Base-by-base conservation (phyloP, 2,113 vertebrate species). In the Garra rufa region DNA sequence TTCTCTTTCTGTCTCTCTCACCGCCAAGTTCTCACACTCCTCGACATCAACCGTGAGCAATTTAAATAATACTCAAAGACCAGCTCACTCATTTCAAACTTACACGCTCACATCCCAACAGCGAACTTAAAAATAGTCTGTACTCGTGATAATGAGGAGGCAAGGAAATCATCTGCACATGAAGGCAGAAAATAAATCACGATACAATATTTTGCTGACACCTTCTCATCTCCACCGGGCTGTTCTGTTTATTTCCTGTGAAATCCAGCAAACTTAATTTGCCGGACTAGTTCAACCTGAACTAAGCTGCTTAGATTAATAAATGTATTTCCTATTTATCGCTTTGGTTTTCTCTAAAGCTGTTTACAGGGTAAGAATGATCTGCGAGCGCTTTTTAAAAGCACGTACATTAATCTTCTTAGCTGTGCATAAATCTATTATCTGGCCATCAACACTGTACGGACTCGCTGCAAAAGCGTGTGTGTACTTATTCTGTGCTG, bases 261-360 rank as follows among this genome's bases (percentile, higher is more conserved):
- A 93, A 94, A 95, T 94, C 92, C 93, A 82, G 88, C 90, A 91
- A 94, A 95, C 92, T 93, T 94, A 92, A 94, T 94, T 95, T 95
- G 92, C 93, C 48, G 86, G 88, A 93, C 90, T 86, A 94, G 91
- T 92, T 91, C 92, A 94, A 94, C 93, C 94, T 93, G 93, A 94
- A 94, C 93, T 95, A 95, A 95, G 93, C 89, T 91, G 93, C 94
- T 95, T 93, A 92, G 92, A 92, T 92, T 94, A 95, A 94, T 94
- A 95, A 94, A 94, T 92, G 91, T 89, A 91, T 95, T 94, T 94
- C 92, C 91, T 90, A 92, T 94, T 94, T 93, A 94, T 93, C 88
- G 91, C 90, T 93, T 92, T 94, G 92, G 94, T 95, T 93, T 93
- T 91, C 92, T 89, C 87, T 77, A 93, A 94, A 94, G 92, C 93